Percentiles rank a stretch among this genome's conserved stretches.
Evolutionary conservation across 2,113 vertebrate genomes (phyloP).

Genomic region (Ailuropoda melanoleuca): DNA sequence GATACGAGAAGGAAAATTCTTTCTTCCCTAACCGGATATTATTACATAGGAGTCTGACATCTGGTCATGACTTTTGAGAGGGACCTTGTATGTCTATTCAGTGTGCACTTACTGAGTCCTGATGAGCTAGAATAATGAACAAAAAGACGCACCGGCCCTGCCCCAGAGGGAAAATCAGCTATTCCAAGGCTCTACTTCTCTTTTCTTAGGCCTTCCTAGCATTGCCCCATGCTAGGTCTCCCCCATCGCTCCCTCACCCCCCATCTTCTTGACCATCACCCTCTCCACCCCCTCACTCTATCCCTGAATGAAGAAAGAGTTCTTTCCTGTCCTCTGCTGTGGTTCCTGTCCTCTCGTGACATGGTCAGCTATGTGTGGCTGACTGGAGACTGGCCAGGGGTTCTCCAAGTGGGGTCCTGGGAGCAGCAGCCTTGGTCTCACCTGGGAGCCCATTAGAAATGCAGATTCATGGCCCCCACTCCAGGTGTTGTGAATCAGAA

Average conservation of each 20-base stretch:
- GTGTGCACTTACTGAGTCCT: background rate
- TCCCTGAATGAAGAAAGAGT: background rate
- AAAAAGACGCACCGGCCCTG: background rate
- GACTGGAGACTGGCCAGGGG: background rate
- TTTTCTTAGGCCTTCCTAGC: background rate
- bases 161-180: too few relatives aligned
- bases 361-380: background rate
- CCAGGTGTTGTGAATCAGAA: background rate
- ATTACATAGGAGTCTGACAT: background rate
- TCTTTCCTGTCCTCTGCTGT: background rate
- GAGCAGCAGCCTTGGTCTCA: background rate
- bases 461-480: background rate
- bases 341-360: background rate
- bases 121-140: background rate
- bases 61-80: background rate
- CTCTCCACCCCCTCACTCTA: background rate
- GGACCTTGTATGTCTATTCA: background rate
- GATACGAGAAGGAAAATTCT: background rate
- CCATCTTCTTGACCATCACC: background rate
- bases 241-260: background rate
- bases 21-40: background rate
- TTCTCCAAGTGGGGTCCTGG: background rate
- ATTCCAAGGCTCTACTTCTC: background rate
- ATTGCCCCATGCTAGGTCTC: background rate
- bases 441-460: background rate